Conservation (phyloP, 1,140 invertebrate species). For the Neuroterus valhalla region DNA sequence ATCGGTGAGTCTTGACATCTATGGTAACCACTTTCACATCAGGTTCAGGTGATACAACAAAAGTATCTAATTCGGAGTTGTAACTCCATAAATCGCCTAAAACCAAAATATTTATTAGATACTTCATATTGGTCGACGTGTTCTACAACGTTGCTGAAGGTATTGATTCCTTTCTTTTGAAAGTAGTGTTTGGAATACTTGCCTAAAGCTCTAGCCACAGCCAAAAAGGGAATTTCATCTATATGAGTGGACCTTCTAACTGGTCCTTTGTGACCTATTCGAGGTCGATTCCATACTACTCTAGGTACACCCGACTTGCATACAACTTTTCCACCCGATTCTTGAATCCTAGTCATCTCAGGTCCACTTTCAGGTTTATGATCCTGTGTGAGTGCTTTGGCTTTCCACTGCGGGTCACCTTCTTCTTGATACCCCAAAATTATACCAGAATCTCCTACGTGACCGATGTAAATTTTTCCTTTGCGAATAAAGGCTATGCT, state of each 20-base stretch:
- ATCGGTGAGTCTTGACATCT: constrained; percentile 86
- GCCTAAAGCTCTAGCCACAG: constrained; percentile 94
- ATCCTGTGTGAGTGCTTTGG: constrained; percentile 88
- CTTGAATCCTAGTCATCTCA: constrained; percentile 90
- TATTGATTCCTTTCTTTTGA: constrained; percentile 13
- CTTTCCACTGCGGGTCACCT: constrained; percentile 83
- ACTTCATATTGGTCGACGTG: background rate
- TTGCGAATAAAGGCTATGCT: constrained; percentile 95
- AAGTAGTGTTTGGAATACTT: constrained; percentile 46
- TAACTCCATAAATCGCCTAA: constrained; percentile 97
- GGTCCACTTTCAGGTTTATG: constrained; percentile 95
- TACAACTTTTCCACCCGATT: constrained; percentile 91
- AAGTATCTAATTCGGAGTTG: constrained; percentile 90
- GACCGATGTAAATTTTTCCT: constrained; percentile 96
- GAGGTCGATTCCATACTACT: constrained; percentile 97
- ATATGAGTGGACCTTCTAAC: constrained; percentile 89
- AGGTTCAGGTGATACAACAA: constrained; percentile 97
- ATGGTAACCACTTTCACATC: constrained; percentile 93
- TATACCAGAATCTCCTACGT: constrained; percentile 97
- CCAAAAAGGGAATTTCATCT: constrained; percentile 97
- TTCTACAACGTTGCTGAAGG: background rate
- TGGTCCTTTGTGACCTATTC: constrained; percentile 86
- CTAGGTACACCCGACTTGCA: constrained; percentile 94
- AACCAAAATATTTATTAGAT: background rate
- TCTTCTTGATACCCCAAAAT: constrained; percentile 89